Conservation (phyloP, 2,888 invertebrate genomes). For the Ectemnius lituratus region DNA sequence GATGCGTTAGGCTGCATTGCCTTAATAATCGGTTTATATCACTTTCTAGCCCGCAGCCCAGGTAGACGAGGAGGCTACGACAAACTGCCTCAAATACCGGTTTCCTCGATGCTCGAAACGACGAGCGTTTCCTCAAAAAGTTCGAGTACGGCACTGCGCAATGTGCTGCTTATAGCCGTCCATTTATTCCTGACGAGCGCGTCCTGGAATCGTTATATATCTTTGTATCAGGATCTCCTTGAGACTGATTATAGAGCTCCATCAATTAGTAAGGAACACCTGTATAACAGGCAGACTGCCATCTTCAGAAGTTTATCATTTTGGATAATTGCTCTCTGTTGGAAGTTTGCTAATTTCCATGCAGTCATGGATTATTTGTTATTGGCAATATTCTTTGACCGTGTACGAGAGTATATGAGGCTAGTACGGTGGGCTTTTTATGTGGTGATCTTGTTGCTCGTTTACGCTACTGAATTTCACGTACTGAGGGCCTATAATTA, state of each 20-base stretch:
- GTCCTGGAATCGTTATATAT: conserved; percentile 92
- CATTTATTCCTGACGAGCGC: conserved; percentile 87
- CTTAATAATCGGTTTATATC: conserved; percentile 84
- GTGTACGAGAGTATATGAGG: conserved; percentile 87
- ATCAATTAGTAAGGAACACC: conserved; percentile 76
- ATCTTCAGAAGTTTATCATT: conserved; percentile 87
- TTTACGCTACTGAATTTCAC: conserved; percentile 87
- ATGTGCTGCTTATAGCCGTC: conserved; percentile 83
- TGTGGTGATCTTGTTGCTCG: conserved; percentile 83
- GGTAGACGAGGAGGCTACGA: conserved; percentile 87
- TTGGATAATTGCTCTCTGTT: conserved; percentile 85
- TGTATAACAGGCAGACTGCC: conserved; percentile 80
- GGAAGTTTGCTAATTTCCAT: conserved; percentile 90
- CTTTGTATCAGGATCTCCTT: conserved; percentile 87
- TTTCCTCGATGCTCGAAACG: conserved; percentile 37
- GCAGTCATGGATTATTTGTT: conserved; percentile 87
- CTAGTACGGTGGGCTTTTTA: conserved; percentile 86
- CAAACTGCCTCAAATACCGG: conserved; percentile 79
- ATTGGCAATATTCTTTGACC: conserved; percentile 89
- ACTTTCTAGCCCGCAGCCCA: conserved; percentile 86
- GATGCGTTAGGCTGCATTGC: conserved; percentile 88
- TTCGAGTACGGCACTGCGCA: conserved; percentile 80
- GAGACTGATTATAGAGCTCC: conserved; percentile 80
- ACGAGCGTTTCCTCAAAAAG: conserved; percentile 66
- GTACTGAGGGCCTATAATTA: conserved; percentile 79